Percentiles rank a stretch among this genome's conserved stretches.
Evolutionary conservation across 2,797 vertebrate species (phyloP).

Genomic region (Rhinogobio ventralis): DNA sequence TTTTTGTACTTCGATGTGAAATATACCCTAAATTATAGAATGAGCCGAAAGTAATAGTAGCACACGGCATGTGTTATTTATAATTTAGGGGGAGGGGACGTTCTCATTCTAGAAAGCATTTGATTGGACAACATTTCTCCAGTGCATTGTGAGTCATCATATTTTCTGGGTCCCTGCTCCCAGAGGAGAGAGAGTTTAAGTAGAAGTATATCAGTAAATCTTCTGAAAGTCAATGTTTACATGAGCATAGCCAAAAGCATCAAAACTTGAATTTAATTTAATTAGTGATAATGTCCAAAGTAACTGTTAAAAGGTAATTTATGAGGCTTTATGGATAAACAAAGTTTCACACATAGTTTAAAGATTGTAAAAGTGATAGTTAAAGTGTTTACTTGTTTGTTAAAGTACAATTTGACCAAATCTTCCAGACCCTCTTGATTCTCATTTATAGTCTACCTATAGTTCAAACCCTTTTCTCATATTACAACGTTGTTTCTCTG

Average conservation of each 20-base stretch:
- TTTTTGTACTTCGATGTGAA: background rate
- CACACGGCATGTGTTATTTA: background rate
- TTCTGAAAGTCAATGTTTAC: background rate
- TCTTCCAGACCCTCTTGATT: background rate
- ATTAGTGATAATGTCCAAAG: background rate
- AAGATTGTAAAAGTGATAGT: background rate
- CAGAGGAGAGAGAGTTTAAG: background rate
- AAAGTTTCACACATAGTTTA: background rate
- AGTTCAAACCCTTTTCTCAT: background rate
- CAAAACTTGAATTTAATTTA: background rate
- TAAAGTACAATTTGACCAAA: background rate
- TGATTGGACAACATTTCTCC: background rate
- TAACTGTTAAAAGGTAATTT: background rate
- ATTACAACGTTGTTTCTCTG: background rate
- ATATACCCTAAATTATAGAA: background rate
- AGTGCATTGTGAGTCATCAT: background rate
- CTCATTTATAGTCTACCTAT: background rate
- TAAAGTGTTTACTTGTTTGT: background rate
- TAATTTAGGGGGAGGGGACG: background rate
- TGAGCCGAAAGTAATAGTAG: background rate
- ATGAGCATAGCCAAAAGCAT: background rate
- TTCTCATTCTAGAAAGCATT: background rate
- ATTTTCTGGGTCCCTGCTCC: background rate
- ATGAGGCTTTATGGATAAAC: background rate
- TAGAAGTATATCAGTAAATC: background rate